Evolutionary conservation across 2,797 vertebrate species (phyloP), one percentile per base, ranked within the genome.

Genomic region (Podarcis siculus): DNA sequence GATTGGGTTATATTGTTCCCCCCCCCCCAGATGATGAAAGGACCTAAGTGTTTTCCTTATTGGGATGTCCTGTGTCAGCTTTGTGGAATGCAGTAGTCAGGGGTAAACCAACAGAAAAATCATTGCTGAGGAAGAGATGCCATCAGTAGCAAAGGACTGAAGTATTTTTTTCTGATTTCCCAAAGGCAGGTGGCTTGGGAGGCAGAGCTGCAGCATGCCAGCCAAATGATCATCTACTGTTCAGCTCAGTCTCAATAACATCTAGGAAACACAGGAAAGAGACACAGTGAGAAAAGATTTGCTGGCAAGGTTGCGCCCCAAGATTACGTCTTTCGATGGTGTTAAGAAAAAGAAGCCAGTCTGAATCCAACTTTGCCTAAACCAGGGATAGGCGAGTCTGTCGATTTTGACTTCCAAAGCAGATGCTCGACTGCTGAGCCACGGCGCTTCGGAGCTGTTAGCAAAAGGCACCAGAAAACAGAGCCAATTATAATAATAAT

Each of bases 101-200:
- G 91, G 92, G 64, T 0, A 76, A 90, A 92, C 91, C 94, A 95
- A 95, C 93, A 95, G 95, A 94, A 95, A 95, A 89, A 80, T 3
- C 90, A 89, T 19, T 76, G n/a, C 86, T 80, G 87, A 49, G 39
- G 73, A 77, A 8, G 6, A 82, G 66, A 91, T 91, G 89, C 84
- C 83, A 2, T 88, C 4, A 0, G 87, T 87, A 94, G 94, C 94
- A 94, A 95, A 92, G 89, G 90, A 39, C 12, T 94, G 93, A 94
- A 87, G 91, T 94, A 91, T 94, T 83, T 49, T 49, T 49, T 89
- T 32, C 93, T 93, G 91, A 94, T 91, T 92, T 94, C 91, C 89
- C 89, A 79, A 15, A 0, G 49, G 91, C 84, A 88, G 89, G 77
- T 93, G 84, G 86, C 91, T 79, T 89, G 86, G 79, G 49, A 89